These are phyloP conservation scores for Champsocephalus esox DNA, from an alignment of 2,797 vertebrate genomes.

Conservation along the genomic window DNA sequence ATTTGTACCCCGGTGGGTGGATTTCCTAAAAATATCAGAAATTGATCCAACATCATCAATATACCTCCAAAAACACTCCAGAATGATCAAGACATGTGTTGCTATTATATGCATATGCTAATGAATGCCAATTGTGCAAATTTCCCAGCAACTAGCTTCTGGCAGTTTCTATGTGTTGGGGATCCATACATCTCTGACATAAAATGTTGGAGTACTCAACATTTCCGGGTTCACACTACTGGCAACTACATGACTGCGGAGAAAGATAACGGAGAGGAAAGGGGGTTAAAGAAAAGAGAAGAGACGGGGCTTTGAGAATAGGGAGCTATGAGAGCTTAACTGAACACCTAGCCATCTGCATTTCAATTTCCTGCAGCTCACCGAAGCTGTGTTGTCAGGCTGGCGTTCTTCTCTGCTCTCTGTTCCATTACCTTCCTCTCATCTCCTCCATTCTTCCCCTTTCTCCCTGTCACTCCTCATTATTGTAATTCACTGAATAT, in stretches of 20 bases:
- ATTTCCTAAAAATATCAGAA: no score
- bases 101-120: no score
- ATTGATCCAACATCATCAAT: no score
- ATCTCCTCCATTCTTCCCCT: neutral
- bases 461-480: constrained; percentile 27
- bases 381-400: constrained; percentile 32
- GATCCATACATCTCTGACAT: no score
- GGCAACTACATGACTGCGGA: constrained; percentile 16
- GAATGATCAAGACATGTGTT: no score
- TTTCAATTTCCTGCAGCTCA: constrained; percentile 53
- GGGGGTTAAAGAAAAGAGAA: constrained; percentile 27
- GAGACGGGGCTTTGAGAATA: constrained; percentile 31
- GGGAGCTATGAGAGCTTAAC: constrained; percentile 40
- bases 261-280: constrained; percentile 50
- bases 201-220: no score
- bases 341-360: constrained; percentile 41
- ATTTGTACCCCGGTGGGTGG: no score
- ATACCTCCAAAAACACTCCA: no score
- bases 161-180: no score
- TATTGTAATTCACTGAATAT: constrained; percentile 24
- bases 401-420: constrained; percentile 12
- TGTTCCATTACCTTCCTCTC: constrained; percentile 14
- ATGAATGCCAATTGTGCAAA: no score
- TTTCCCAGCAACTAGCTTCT: no score
- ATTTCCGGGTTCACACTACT: no score